Conservation (phyloP, 2,888 invertebrate species). For the Catonia carolina region DNA sequence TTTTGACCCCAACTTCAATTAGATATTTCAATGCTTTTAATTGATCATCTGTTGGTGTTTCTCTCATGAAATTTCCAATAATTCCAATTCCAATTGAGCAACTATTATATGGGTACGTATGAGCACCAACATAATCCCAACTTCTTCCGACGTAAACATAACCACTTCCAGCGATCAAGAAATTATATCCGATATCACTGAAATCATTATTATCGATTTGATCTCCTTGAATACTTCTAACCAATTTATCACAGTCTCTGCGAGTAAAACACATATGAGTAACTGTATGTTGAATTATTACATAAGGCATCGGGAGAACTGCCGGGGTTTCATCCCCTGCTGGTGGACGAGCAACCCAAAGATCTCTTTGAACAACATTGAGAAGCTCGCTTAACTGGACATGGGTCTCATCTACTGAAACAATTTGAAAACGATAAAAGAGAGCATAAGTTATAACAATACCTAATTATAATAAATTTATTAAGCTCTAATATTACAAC, state of each 20-base stretch:
- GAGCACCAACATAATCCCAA: constrained; percentile 41
- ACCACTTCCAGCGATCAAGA: constrained; percentile 49
- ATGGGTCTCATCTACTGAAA: too few relatives aligned
- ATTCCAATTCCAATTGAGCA: constrained; percentile 20
- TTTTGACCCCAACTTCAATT: constrained; percentile 13
- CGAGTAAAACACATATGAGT: constrained; percentile 6
- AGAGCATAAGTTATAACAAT: too few relatives aligned
- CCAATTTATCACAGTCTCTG: constrained; percentile 10
- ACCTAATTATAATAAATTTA: too few relatives aligned
- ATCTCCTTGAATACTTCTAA: constrained; percentile 12
- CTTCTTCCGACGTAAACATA: constrained; percentile 44
- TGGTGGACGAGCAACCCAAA: background rate
- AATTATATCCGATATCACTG: constrained; percentile 43
- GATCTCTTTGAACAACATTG: too few relatives aligned
- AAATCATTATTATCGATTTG: constrained; percentile 40
- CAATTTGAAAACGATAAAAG: too few relatives aligned
- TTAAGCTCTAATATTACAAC: too few relatives aligned
- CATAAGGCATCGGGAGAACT: background rate
- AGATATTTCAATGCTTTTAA: constrained; percentile 14
- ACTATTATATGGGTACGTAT: constrained; percentile 18
- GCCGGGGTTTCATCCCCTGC: background rate
- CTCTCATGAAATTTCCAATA: constrained; percentile 24
- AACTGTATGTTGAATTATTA: constrained; percentile 25
- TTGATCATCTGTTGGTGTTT: constrained; percentile 18
- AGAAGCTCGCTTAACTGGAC: too few relatives aligned